Percentiles rank a stretch among this genome's conserved stretches.
Evolutionary conservation across 1,140 invertebrate genomes (phyloP).

Genomic region (Sitophilus oryzae): DNA sequence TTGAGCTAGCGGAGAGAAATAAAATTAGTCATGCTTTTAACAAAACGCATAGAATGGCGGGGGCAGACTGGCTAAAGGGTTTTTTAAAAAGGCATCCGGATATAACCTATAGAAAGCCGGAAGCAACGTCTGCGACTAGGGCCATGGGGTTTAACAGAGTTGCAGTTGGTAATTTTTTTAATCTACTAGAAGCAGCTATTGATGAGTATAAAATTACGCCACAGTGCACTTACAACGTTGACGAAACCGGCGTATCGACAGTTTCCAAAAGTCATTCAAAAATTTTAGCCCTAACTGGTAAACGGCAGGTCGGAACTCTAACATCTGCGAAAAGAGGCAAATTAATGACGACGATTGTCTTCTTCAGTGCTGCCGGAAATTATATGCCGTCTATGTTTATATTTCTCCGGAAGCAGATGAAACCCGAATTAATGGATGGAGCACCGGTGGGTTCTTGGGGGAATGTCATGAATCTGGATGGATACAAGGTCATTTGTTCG

Average conservation of each 20-base stretch:
- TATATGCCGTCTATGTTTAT: constrained; percentile 38
- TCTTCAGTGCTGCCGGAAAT: constrained; percentile 23
- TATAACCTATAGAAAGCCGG: constrained; percentile 33
- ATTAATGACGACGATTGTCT: constrained; percentile 5
- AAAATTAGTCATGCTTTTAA: constrained; percentile 28
- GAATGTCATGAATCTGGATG: constrained; percentile 33
- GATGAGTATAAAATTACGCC: constrained; percentile 10
- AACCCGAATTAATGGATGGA: constrained; percentile 27
- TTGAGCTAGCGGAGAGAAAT: constrained; percentile 31
- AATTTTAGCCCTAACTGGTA: constrained; percentile 10
- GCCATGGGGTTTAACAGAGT: constrained; percentile 34
- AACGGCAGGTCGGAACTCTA: constrained; percentile 11
- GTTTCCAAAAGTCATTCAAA: constrained; percentile 4
- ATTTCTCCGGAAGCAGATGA: constrained; percentile 28
- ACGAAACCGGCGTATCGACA: constrained; percentile 16
- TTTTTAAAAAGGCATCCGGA: constrained; percentile 39
- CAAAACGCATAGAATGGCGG: constrained; percentile 6
- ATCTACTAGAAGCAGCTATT: constrained; percentile 4
- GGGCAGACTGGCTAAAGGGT: constrained; percentile 15
- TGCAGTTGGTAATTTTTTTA: constrained; percentile 28
- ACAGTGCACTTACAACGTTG: constrained; percentile 21
- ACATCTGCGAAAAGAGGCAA: constrained; percentile 16
- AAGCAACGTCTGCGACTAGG: constrained; percentile 35
- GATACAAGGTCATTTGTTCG: constrained; percentile 36
- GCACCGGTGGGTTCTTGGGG: constrained; percentile 28